Evolutionary conservation across 2,113 vertebrate species (phyloP).

Genomic region (Campylomormyrus tamandua): DNA sequence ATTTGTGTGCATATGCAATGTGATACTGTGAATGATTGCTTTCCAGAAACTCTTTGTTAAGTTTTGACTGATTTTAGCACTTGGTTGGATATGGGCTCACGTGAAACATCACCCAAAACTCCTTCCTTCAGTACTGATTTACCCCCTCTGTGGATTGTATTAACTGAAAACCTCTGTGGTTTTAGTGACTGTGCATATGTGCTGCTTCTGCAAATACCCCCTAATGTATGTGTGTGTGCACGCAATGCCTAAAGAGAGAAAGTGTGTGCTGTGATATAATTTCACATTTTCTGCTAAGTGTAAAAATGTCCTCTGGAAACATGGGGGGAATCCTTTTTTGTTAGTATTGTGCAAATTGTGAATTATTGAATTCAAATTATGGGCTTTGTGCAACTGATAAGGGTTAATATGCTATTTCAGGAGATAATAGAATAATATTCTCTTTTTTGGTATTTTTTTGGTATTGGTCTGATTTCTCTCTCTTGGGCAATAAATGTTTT

Average conservation of each 20-base stretch:
- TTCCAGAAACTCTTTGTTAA: neutral
- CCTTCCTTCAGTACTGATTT: neutral
- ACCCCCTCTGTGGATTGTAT: neutral
- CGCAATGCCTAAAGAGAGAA: neutral
- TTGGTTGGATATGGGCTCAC: neutral
- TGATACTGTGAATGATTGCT: neutral
- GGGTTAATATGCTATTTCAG: conserved; percentile 22
- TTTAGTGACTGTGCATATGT: neutral
- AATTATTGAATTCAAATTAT: neutral
- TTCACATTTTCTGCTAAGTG: neutral
- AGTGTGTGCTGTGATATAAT: neutral
- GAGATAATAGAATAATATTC: conserved; percentile 30
- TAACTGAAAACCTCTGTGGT: neutral
- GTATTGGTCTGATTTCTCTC: conserved; percentile 28
- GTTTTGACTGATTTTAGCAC: neutral
- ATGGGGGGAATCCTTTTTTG: neutral
- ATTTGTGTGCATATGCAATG: neutral
- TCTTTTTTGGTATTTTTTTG: conserved; percentile 33
- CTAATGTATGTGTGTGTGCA: neutral
- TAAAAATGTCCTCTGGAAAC: neutral
- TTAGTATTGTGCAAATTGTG: neutral
- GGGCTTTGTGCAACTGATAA: conserved; percentile 26
- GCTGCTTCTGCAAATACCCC: neutral
- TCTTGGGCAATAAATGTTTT: conserved; percentile 69
- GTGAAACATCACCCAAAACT: neutral